These are phyloP conservation scores for Chionomys nivalis DNA, from an alignment of 2,113 vertebrate species.

Conservation along the genomic window DNA sequence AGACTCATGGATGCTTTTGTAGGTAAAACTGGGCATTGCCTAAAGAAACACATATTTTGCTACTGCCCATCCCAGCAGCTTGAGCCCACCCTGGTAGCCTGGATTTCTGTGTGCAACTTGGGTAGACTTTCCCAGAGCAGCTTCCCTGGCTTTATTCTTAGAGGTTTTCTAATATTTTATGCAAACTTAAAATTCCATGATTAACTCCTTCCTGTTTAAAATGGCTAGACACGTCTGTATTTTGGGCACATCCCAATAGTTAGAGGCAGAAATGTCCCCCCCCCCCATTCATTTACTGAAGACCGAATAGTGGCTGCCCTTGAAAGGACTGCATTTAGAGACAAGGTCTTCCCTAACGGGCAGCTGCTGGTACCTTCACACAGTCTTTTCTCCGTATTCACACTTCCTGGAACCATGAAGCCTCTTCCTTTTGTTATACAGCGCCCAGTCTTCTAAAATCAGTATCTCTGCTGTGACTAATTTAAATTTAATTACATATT, in stretches of 20 bases:
- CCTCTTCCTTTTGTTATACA: background rate
- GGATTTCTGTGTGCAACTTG: background rate
- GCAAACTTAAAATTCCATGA: background rate
- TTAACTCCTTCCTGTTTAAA: background rate
- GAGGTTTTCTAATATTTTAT: background rate
- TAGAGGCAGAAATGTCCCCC: background rate
- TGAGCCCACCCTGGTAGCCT: background rate
- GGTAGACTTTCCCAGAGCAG: background rate
- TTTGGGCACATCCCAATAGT: background rate
- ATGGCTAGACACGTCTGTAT: background rate
- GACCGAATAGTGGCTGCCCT: background rate
- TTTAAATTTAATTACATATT: background rate
- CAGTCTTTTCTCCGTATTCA: background rate
- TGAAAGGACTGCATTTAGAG: background rate
- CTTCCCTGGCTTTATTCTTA: background rate
- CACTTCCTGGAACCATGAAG: background rate
- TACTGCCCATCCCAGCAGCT: background rate
- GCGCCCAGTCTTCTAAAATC: background rate
- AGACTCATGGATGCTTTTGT: background rate
- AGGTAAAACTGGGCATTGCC: background rate
- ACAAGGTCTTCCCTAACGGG: background rate
- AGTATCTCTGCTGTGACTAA: background rate
- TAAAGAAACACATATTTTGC: background rate
- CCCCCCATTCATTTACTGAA: background rate
- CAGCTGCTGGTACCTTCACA: background rate